A percentile compares a stretch with the other conserved stretches of the same genome.
These are phyloP conservation scores for Platichthys stellatus DNA, from an alignment of 2,113 vertebrate species.

Conservation along the genomic window DNA sequence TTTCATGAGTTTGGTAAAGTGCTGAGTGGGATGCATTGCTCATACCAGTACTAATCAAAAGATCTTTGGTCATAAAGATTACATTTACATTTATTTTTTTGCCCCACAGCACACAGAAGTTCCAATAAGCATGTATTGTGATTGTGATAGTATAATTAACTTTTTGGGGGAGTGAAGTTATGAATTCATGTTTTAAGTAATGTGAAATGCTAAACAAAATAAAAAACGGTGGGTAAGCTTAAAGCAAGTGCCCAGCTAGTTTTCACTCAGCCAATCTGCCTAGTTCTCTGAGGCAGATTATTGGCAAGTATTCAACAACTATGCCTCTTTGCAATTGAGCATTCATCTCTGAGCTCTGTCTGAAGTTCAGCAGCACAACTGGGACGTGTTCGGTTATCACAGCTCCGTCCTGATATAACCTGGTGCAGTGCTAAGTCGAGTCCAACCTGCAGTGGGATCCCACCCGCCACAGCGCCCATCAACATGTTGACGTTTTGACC, in stretches of 20 bases:
- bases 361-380: slow-evolving; percentile 32
- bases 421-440: slow-evolving; percentile 10
- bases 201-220: slow-evolving; percentile 1
- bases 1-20: slow-evolving; percentile 18
- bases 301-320: slow-evolving; percentile 49
- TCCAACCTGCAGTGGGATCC: neutral
- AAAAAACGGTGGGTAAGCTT: slow-evolving; percentile 18
- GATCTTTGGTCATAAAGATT: neutral
- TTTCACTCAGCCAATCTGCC: too few relatives aligned
- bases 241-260: slow-evolving; percentile 26
- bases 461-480: neutral
- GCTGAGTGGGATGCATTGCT: slow-evolving; percentile 31
- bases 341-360: slow-evolving; percentile 29
- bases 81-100: slow-evolving; percentile 11
- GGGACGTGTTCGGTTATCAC: slow-evolving; percentile 27
- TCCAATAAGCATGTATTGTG: neutral
- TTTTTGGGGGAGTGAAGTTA: slow-evolving; percentile 12
- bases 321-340: slow-evolving; percentile 40
- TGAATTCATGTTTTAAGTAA: slow-evolving; percentile 15
- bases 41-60: slow-evolving; percentile 2
- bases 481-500: neutral
- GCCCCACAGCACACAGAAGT: neutral
- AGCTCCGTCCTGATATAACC: slow-evolving; percentile 37
- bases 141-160: slow-evolving; percentile 8
- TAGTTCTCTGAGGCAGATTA: slow-evolving; percentile 51